These are phyloP conservation scores for Drosophila sucinea DNA, from an alignment of 1,140 invertebrate genomes.

Conservation along the genomic window DNA sequence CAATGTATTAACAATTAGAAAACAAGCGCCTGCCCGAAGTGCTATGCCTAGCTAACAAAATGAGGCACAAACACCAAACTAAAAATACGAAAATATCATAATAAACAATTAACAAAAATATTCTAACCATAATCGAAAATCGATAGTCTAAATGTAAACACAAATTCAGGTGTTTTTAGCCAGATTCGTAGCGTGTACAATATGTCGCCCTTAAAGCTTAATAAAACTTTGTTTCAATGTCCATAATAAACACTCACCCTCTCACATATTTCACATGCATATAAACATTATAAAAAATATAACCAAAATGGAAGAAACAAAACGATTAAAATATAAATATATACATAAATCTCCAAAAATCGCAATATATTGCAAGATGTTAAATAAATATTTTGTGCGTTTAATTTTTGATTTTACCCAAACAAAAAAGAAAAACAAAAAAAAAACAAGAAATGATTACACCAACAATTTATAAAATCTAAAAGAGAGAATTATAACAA, in stretches of 20 bases:
- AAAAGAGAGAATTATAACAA: slow-evolving; percentile 23
- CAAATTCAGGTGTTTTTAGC: slow-evolving; percentile 77
- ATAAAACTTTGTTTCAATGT: slow-evolving; percentile 61
- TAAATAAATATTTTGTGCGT: slow-evolving; percentile 10
- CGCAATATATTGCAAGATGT: slow-evolving; percentile 1
- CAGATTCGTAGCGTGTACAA: slow-evolving; percentile 78
- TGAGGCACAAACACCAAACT: slow-evolving; percentile 45
- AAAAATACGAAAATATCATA: slow-evolving; percentile 14
- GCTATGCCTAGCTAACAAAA: slow-evolving; percentile 50
- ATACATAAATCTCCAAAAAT: slow-evolving; percentile 29
- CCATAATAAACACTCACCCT: slow-evolving; percentile 36
- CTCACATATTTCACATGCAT: slow-evolving; percentile 65
- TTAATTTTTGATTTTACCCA: slow-evolving; percentile 12
- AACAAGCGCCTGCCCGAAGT: slow-evolving; percentile 74
- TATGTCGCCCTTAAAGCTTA: slow-evolving; percentile 73
- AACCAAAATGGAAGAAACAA: slow-evolving; percentile 43
- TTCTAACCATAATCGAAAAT: background rate
- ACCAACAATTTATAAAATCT: slow-evolving; percentile 17
- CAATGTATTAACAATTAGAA: slow-evolving; percentile 66
- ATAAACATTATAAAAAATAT: slow-evolving; percentile 68
- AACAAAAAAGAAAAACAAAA: too few species aligned
- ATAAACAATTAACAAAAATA: slow-evolving; percentile 21
- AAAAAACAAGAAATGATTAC: slow-evolving; percentile 20
- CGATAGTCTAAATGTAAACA: slow-evolving; percentile 31
- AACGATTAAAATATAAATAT: slow-evolving; percentile 41